These are phyloP conservation scores for Thymallus thymallus DNA, from an alignment of 2,113 vertebrate species.

Conservation along the genomic window DNA sequence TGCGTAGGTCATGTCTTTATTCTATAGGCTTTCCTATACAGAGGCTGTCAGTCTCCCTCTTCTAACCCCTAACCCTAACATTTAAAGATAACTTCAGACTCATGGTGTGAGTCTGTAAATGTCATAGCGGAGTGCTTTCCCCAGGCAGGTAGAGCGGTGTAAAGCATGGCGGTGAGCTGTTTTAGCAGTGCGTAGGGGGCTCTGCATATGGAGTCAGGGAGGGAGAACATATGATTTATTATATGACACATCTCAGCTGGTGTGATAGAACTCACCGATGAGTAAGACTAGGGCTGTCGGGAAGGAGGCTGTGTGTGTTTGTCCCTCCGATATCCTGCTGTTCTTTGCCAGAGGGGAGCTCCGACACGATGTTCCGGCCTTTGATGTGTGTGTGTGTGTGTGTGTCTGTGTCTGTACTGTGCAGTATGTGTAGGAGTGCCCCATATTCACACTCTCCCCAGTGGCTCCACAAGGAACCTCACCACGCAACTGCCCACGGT, in stretches of 20 bases:
- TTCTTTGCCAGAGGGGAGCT: not conserved
- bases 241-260: not conserved
- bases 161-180: not conserved
- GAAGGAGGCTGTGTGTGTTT: not conserved
- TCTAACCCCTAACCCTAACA: not conserved
- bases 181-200: not conserved
- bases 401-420: not conserved
- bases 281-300: not conserved
- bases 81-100: not conserved
- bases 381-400: not conserved
- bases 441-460: not conserved
- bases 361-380: not conserved
- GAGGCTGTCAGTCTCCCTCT: not conserved
- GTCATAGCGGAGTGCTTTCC: not conserved
- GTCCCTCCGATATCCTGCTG: slow-evolving; percentile 12
- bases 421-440: not conserved
- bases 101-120: not conserved
- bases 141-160: not conserved
- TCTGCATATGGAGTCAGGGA: not conserved
- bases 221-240: not conserved
- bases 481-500: not conserved
- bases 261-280: not conserved
- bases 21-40: no score
- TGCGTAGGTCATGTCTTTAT: no score
- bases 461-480: not conserved